Evolutionary conservation across 2,797 vertebrate genomes (phyloP).

Genomic region (Ataeniobius toweri): DNA sequence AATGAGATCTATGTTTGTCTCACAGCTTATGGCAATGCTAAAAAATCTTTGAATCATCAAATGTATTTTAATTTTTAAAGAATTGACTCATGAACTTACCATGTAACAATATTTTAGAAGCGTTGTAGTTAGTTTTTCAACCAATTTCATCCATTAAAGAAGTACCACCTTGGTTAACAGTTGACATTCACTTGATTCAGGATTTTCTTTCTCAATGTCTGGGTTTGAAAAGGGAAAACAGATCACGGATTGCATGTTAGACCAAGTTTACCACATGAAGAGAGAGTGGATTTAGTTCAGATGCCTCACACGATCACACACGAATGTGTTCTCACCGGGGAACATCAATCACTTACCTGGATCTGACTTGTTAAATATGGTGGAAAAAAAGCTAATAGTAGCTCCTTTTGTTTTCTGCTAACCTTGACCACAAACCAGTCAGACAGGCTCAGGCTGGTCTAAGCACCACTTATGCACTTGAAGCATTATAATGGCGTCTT

Average conservation of each 20-base stretch:
- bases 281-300: neutral
- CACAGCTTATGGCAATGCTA: constrained; percentile 34
- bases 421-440: constrained; percentile 57
- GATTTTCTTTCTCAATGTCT: neutral
- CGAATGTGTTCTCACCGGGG: constrained; percentile 2
- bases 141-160: neutral
- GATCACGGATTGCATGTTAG: neutral
- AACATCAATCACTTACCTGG: constrained; percentile 23
- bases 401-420: constrained; percentile 61
- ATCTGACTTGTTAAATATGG: constrained; percentile 17
- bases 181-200: constrained; percentile 22
- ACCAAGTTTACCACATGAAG: neutral
- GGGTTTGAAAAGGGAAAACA: constrained; percentile 12
- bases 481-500: constrained; percentile 29
- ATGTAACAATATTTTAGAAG: neutral
- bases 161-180: constrained; percentile 27
- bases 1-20: constrained; percentile 12
- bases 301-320: neutral
- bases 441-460: constrained; percentile 46
- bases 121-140: neutral
- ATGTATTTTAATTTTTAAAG: constrained; percentile 15
- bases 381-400: constrained; percentile 35
- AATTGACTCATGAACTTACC: neutral
- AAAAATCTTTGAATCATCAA: constrained; percentile 32
- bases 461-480: constrained; percentile 25